Conservation (phyloP, 2,797 vertebrate species). For the Muscicapa striata region DNA sequence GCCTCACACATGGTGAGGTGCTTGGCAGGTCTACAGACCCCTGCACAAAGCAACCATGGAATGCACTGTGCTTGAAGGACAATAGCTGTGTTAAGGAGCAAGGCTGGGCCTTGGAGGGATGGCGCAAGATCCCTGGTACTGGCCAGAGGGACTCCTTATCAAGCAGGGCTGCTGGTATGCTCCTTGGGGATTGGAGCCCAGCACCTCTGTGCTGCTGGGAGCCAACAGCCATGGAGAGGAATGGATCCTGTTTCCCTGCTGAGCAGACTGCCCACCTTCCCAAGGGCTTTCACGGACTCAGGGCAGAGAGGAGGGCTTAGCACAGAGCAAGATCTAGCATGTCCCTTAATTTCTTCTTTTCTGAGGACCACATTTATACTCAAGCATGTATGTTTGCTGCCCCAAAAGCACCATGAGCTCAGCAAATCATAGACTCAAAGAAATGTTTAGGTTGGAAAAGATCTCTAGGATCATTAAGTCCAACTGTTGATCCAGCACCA, state of each 20-base stretch:
- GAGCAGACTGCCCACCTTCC: rapidly evolving
- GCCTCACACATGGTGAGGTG: neutral
- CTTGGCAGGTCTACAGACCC: neutral
- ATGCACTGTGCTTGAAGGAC: neutral
- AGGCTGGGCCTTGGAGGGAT: neutral
- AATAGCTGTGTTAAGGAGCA: neutral
- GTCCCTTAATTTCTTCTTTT: neutral
- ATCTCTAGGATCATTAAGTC: neutral
- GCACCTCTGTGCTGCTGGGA: neutral
- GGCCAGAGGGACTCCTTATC: neutral
- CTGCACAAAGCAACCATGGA: neutral
- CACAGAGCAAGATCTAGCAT: neutral
- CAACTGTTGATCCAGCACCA: neutral
- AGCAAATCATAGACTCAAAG: neutral
- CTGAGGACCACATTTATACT: neutral
- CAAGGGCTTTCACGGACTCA: neutral
- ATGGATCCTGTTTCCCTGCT: neutral
- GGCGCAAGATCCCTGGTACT: neutral
- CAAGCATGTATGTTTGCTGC: neutral
- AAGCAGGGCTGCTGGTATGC: neutral
- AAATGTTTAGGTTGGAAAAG: neutral
- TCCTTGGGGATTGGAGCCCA: neutral
- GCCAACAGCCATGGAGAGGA: neutral
- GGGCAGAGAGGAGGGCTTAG: neutral
- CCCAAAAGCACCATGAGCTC: neutral